These are phyloP conservation scores for Hypotaenidia philippensis DNA, from an alignment of 2,797 vertebrate species.

Conservation along the genomic window DNA sequence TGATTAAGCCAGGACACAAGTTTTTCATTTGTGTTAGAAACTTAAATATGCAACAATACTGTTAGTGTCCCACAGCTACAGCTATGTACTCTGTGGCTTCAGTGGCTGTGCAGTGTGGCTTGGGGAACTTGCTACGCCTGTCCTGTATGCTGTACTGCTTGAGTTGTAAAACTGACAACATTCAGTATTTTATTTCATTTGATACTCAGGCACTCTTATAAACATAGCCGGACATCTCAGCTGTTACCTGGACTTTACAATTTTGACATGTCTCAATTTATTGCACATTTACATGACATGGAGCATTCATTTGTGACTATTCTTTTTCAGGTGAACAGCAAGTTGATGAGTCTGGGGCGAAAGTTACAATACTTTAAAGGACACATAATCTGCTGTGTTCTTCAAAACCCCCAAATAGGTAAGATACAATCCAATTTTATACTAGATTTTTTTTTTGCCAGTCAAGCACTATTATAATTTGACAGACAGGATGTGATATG, in stretches of 20 bases:
- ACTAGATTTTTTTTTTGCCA: neutral
- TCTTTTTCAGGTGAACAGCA: neutral
- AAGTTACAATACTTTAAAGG: constrained; percentile 1
- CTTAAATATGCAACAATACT: neutral
- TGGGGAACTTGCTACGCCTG: neutral
- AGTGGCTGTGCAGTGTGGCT: neutral
- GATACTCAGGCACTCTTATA: neutral
- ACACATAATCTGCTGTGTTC: constrained; percentile 66
- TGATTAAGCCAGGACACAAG: accelerated
- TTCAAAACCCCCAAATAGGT: constrained; percentile 39
- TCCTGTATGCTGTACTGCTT: neutral
- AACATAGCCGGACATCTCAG: neutral
- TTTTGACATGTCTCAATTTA: neutral
- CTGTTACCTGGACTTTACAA: neutral
- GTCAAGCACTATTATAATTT: constrained; percentile 32
- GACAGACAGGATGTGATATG: neutral
- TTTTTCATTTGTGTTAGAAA: neutral
- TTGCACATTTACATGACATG: neutral
- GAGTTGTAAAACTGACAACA: neutral
- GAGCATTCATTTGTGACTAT: neutral
- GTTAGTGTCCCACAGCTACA: neutral
- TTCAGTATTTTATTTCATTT: neutral
- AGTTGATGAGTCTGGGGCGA: neutral
- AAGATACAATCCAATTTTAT: constrained; percentile 67
- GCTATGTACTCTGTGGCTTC: neutral